Percentiles rank a stretch among this genome's conserved stretches.
These are phyloP conservation scores for Hypomesus transpacificus DNA, from an alignment of 2,113 vertebrate species.

Conservation along the genomic window DNA sequence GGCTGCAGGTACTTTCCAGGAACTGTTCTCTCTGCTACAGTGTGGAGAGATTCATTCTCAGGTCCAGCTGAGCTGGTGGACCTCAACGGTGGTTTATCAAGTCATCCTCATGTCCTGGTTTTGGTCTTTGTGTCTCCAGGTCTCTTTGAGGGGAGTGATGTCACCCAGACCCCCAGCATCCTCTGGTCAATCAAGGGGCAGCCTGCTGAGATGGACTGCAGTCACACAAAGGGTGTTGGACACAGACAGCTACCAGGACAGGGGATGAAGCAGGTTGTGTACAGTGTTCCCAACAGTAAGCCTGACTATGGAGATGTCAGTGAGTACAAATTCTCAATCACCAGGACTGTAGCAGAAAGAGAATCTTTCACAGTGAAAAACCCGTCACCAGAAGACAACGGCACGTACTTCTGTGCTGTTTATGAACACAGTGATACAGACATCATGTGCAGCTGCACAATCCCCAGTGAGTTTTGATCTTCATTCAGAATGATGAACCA, in stretches of 20 bases:
- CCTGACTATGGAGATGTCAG: slow-evolving; percentile 25
- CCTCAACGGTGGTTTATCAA: neutral
- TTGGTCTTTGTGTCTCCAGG: neutral
- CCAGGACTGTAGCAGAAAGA: slow-evolving; percentile 7
- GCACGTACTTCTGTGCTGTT: slow-evolving; percentile 45
- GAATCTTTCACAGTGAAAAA: slow-evolving; percentile 39
- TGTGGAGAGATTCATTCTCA: neutral
- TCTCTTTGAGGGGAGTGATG: slow-evolving; percentile 13
- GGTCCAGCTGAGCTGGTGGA: neutral
- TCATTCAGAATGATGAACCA: neutral
- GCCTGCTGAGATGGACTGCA: slow-evolving; percentile 19
- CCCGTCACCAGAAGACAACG: slow-evolving; percentile 32
- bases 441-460: slow-evolving; percentile 21
- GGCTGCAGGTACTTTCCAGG: neutral
- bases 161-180: slow-evolving; percentile 10
- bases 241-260: slow-evolving; percentile 34
- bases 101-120: neutral
- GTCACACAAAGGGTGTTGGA: slow-evolving; percentile 1
- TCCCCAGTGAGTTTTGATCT: neutral
- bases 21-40: neutral
- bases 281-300: neutral
- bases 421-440: slow-evolving; percentile 42
- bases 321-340: slow-evolving; percentile 11
- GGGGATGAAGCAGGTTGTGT: slow-evolving; percentile 26
- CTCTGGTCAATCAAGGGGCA: neutral